Evolutionary conservation across 2,888 invertebrate species (phyloP).

Genomic region (Aphidoletes aphidimyza): DNA sequence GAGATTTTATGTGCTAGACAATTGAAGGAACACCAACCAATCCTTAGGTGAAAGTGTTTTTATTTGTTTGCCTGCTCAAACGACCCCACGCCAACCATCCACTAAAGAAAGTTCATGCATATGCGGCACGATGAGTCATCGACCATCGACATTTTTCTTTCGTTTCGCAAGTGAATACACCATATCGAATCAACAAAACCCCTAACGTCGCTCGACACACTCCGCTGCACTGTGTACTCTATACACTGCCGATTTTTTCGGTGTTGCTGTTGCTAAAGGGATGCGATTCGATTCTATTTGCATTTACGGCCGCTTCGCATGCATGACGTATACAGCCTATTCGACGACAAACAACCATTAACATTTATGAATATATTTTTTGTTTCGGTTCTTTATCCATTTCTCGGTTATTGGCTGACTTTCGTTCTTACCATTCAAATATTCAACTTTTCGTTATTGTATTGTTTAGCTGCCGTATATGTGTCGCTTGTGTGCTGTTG

Average conservation of each 20-base stretch:
- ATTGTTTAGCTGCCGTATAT: not conserved
- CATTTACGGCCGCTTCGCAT: not conserved
- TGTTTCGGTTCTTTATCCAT: not conserved
- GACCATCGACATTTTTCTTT: not conserved
- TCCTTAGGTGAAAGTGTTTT: not conserved
- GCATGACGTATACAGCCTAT: slow-evolving; percentile 36
- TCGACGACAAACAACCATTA: not conserved
- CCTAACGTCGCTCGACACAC: not conserved
- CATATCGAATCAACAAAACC: not conserved
- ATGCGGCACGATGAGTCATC: slow-evolving; percentile 18
- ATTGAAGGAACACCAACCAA: not conserved
- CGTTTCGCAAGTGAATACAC: not conserved
- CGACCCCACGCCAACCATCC: not conserved
- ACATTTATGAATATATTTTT: not conserved
- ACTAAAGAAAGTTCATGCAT: not conserved
- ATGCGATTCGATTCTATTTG: slow-evolving; percentile 34
- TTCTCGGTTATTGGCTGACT: not conserved
- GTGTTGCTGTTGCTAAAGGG: slow-evolving; percentile 19
- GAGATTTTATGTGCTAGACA: not conserved
- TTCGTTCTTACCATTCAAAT: not conserved
- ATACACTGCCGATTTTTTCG: too few relatives aligned
- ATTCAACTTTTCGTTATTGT: not conserved
- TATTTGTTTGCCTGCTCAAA: not conserved
- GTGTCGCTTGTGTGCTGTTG: not conserved
- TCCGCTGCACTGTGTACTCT: too few relatives aligned